phyloP scores from a whole-genome alignment of 2,888 invertebrate genomes.

The Protonemura montana region DNA sequence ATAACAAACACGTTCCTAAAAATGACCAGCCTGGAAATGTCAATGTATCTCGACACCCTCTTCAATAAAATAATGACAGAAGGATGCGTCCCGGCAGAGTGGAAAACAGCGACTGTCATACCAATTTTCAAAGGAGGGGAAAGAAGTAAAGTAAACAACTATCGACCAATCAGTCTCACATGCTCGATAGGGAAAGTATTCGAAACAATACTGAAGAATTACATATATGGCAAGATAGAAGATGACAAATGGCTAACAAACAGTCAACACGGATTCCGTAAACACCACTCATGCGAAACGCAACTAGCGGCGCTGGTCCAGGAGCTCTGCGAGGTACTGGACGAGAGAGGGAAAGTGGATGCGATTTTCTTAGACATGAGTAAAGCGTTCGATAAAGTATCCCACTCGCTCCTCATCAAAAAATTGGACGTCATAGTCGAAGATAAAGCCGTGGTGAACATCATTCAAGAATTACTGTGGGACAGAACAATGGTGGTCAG shows the following conservation, averaged over 20 bases:
- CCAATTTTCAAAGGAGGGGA: constrained; percentile 3
- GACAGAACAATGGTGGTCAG: not conserved
- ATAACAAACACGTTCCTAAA: no score
- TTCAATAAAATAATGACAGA: not conserved
- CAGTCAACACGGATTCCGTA: no score
- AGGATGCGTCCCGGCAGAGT: not conserved
- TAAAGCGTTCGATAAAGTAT: not conserved
- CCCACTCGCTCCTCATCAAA: not conserved
- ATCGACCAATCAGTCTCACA: not conserved
- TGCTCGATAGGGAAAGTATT: not conserved
- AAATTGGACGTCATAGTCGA: not conserved
- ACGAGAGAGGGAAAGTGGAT: not conserved
- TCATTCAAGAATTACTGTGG: not conserved
- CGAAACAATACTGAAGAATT: not conserved
- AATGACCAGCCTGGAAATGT: no score
- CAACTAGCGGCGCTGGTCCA: not conserved
- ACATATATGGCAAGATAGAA: no score
- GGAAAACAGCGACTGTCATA: constrained; percentile 7
- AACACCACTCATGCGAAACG: not conserved
- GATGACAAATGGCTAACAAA: no score
- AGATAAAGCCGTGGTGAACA: not conserved
- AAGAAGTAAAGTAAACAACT: not conserved
- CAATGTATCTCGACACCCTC: no score
- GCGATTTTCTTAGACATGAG: constrained; percentile 14
- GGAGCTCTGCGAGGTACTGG: not conserved